A percentile compares a stretch with the other conserved stretches of the same genome.
These are phyloP conservation scores for Calliphora vomitoria DNA, from an alignment of 2,888 invertebrate species.

Conservation along the genomic window DNA sequence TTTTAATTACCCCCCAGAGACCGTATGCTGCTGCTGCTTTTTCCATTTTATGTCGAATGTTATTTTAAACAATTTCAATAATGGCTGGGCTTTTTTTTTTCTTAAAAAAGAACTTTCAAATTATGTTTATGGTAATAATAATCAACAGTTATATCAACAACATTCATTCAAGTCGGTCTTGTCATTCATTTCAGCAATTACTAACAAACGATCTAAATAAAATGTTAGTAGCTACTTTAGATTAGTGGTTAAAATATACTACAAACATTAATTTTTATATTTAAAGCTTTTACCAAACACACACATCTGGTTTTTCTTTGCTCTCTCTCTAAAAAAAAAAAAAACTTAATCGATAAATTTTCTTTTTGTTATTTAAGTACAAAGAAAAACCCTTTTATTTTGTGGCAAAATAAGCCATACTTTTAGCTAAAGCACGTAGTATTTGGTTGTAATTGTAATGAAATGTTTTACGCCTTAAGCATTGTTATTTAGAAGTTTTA, in stretches of 20 bases:
- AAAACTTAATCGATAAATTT: conserved; percentile 64
- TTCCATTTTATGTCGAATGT: conserved; percentile 17
- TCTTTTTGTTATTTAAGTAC: neutral
- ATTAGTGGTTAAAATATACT: conserved; percentile 55
- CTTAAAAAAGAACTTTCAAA: conserved; percentile 79
- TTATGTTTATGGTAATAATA: conserved; percentile 71
- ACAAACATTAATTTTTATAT: conserved; percentile 66
- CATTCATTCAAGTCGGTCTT: neutral
- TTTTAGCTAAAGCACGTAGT: conserved; percentile 58
- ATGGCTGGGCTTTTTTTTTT: conserved; percentile 58
- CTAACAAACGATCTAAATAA: conserved; percentile 46
- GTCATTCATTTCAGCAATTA: conserved; percentile 53
- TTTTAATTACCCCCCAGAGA: conserved; percentile 81
- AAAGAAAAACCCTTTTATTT: conserved; percentile 29
- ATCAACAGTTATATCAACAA: conserved; percentile 41
- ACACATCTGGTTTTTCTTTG: conserved; percentile 66
- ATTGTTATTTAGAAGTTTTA: conserved; percentile 54
- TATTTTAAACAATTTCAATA: conserved; percentile 78
- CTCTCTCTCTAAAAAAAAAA: neutral
- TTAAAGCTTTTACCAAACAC: conserved; percentile 3
- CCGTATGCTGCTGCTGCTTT: conserved; percentile 57
- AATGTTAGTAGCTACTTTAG: neutral
- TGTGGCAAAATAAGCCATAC: conserved; percentile 56
- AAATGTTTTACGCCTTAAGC: conserved; percentile 48
- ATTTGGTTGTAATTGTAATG: conserved; percentile 5